Evolutionary conservation across 2,113 vertebrate species (phyloP), one percentile per base, ranked within the genome.

Genomic region (Entelurus aequoreus): DNA sequence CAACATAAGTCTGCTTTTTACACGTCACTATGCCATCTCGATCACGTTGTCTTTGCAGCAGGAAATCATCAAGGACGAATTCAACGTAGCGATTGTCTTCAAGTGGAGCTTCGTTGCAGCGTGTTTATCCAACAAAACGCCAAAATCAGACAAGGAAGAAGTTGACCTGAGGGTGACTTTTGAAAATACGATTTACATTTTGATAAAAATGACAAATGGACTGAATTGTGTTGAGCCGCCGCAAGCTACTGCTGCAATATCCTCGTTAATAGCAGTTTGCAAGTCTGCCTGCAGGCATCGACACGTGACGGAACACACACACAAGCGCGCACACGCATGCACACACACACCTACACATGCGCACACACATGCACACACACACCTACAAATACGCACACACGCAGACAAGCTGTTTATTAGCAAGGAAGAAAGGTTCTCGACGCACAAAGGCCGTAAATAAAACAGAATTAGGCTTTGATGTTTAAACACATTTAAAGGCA

Each of bases 201-300:
- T 54, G 76, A 85, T 78, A 74, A 79, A 65, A 74, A 69, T 77
- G 75, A 83, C 77, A 76, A 70, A 80, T 5, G 15, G 60, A 66
- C 21, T 76, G 75, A 80, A 78, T 72, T 62, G 58, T 61, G 70
- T 77, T 77, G 71, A 71, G 74, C 78, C 71, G 72, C 79, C 16
- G 19, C 76, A 67, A 85, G 84, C 72, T 69, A 81, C 76, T 66
- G 69, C 77, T 72, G 69, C 79, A 85, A 84, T 83, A 83, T 81
- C 74, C 64, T 63, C 53, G 49, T 72, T 84, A 84, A 84, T 84
- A 73, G 79, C 77, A 77, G 12, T 11, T 80, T 69, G 67, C 12
- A 66, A 60, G 73, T 72, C 60, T 56, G 72, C 74, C 84, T 61
- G 40, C 59, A 68, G 78, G 65, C 75, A 53, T 21, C 47, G 61